Base-by-base conservation (phyloP, 2,113 vertebrate genomes). In the Leptodactylus fuscus region DNA sequence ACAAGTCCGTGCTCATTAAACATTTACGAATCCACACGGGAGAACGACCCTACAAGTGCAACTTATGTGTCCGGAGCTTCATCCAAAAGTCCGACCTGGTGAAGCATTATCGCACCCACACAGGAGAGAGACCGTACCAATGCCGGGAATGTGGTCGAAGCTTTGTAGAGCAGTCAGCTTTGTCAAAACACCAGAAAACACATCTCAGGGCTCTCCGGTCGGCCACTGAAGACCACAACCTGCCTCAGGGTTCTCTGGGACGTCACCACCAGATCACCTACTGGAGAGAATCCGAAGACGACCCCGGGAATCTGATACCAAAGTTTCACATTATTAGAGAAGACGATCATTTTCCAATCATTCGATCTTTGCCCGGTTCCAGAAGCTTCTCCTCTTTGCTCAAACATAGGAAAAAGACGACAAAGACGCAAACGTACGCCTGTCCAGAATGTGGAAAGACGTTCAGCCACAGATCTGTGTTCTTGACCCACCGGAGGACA, bases 1-100 rank as follows among this genome's bases (percentile, higher is more conserved):
- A 94, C 10, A 91, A 91, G 49, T 93, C 93, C 0, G 93, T 93
- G 67, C 93, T 95, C 20, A 88, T 93, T 87, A 92, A 93, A 55
- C 95, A 95, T 76, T 88, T 94, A 29, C 93, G 93, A n/a, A 81
- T 87, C 49, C 91, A 87, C 27, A 85, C 89, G 0, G 49, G 79
- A 16, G 85, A 38, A 1, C 89, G 87, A 24, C 92, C 89, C 16
- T 91, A 92, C 0, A 90, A 90, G 84, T 90, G 91, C 46, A 85
- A 80, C 0, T 80, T 87, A 3, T 91, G 91, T 9, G 87, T 87
- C 1, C 89, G 89, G 62, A 90, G 90, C 29, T 92, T 92, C n/a
- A 90, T 88, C 49, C 85, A 87, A 24, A 82, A 87, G 4, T 81
- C 71, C 0, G 85, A 82, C 32, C 80, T 87, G 0, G 70, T 82